Evolutionary conservation across 2,888 invertebrate species (phyloP).

Genomic region (Trichogramma evanescens): DNA sequence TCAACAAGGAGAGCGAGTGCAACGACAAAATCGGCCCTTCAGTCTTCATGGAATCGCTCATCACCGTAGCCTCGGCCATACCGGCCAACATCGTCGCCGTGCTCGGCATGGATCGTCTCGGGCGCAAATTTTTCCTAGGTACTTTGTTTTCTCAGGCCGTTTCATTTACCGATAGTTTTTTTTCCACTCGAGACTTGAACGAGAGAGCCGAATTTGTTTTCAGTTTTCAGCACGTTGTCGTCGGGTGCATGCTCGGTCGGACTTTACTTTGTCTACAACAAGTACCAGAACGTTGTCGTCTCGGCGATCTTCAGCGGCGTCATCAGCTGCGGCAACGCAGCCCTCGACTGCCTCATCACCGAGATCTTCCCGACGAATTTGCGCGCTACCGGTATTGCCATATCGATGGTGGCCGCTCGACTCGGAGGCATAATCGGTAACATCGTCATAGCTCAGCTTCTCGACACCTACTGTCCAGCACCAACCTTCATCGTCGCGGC

Average conservation of each 20-base stretch:
- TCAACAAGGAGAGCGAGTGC: conserved; percentile 55
- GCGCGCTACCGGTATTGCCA: conserved; percentile 83
- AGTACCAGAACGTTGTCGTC: conserved; percentile 73
- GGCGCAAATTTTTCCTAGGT: conserved; percentile 78
- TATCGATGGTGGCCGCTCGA: conserved; percentile 83
- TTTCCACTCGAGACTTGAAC: background rate
- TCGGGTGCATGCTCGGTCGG: conserved; percentile 77
- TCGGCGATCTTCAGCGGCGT: conserved; percentile 82
- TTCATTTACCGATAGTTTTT: background rate
- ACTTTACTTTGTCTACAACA: conserved; percentile 78
- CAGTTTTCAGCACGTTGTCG: conserved; percentile 79
- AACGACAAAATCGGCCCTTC: conserved; percentile 67
- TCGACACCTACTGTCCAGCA: conserved; percentile 83
- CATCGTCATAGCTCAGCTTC: conserved; percentile 78
- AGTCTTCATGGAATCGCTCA: conserved; percentile 79
- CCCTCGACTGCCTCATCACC: conserved; percentile 84
- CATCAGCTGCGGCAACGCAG: conserved; percentile 82
- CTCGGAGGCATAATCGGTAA: conserved; percentile 84
- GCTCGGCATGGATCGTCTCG: conserved; percentile 77
- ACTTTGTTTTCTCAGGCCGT: conserved; percentile 24
- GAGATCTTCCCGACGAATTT: conserved; percentile 90
- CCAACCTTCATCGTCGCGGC: conserved; percentile 86
- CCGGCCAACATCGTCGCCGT: conserved; percentile 79
- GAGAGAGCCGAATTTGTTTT: conserved; percentile 49
- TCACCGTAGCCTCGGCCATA: conserved; percentile 78